Base-by-base conservation (phyloP, 2,888 invertebrate genomes). In the Limnephilus auricula region DNA sequence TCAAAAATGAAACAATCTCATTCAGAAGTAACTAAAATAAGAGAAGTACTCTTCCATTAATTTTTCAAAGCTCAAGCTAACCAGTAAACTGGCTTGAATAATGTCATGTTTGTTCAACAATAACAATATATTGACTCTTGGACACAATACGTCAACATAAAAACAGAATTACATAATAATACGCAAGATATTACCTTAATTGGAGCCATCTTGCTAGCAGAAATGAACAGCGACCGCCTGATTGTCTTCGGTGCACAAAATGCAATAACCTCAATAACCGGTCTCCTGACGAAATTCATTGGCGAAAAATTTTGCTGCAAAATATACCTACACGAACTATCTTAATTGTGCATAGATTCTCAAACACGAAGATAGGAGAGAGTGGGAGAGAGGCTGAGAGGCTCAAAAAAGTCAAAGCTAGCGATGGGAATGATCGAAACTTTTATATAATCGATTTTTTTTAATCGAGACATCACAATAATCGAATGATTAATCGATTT, bases 141-240 rank as follows among this genome's bases (percentile, higher is more conserved):
- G 34, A 34, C 32, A 45, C 30, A 85, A 85, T 31, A 85, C 85
- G 85, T 85, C 31, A 50, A 85, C 50, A 85, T 45, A 12, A 78
- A 34, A 25, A 37, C 15, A 34, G 25, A 31, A 78, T 87, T 87
- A 78, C 87, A 87, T 87, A 87, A 87, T 78, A 40, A 31, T 18
- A 65, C 65, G 15, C 13, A 32, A 50, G 25, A 40, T 10, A 45
- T 93, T 94, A 96, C 96, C 95, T 95, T 94, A 91, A 96, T 94
- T 85, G 95, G 95, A 93, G 96, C 95, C 96, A 96, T 96, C 93
- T 94, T 94, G 94, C 94, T 90, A 91, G 94, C 93, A 85, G 95
- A 94, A 89, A 94, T 94, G 93, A 95, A 95, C 93, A 96, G 93
- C 93, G 95, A 93, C 94, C 96, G 95, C 93, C 94, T 94, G 93